Evolutionary conservation across 37 sponge, comb jelly and placozoan species (phyloP).

Genomic region (Aphrocallistes beatrix): DNA sequence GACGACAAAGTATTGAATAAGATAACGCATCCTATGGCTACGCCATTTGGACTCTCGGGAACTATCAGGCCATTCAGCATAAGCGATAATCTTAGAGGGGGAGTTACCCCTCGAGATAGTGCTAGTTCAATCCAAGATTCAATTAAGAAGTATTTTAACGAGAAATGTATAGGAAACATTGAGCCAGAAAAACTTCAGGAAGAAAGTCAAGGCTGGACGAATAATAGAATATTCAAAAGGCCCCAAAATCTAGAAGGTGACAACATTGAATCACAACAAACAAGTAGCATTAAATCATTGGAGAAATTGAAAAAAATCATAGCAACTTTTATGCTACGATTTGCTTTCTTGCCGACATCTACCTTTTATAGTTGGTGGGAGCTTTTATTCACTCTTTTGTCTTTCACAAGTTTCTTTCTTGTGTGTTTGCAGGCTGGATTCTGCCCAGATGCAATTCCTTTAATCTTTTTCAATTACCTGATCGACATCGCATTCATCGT

Average conservation of each 20-base stretch:
- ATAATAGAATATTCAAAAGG: not conserved
- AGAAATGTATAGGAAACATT: not conserved
- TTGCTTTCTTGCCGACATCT: constrained; percentile 39
- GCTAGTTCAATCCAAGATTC: not conserved
- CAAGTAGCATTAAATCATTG: not conserved
- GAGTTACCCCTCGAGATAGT: not conserved
- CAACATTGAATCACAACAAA: constrained; percentile 2
- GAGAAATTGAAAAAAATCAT: not conserved
- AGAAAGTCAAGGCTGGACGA: not conserved
- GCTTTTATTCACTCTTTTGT: constrained; percentile 9
- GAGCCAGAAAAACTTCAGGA: not conserved
- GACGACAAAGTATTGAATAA: not conserved
- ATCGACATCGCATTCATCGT: constrained; percentile 37
- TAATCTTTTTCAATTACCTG: constrained; percentile 51
- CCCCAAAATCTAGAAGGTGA: not conserved
- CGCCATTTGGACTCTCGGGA: not conserved
- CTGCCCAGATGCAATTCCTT: not conserved
- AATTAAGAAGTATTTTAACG: not conserved
- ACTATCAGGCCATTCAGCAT: not conserved
- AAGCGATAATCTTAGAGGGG: not conserved
- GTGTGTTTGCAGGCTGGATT: constrained; percentile 54
- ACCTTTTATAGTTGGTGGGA: constrained; percentile 38
- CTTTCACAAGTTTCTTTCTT: constrained; percentile 27
- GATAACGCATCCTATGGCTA: constrained; percentile 17
- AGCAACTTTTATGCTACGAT: constrained; percentile 23